Evolutionary conservation across 2,797 vertebrate species (phyloP).

Genomic region (Graptemys geographica): DNA sequence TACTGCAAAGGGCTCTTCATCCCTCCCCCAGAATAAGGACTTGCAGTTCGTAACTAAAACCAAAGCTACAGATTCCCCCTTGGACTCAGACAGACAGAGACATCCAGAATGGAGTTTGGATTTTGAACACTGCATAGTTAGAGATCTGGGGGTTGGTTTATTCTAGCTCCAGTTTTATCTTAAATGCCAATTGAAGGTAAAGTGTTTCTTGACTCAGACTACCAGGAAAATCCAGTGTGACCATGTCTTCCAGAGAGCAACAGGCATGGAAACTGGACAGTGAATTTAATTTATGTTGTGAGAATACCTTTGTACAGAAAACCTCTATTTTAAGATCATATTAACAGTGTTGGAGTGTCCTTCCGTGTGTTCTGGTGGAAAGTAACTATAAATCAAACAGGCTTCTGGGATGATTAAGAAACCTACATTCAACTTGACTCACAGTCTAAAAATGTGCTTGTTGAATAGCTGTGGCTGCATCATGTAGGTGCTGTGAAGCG

Average conservation of each 20-base stretch:
- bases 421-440: slow-evolving; percentile 67
- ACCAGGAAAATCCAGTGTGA: rapidly evolving
- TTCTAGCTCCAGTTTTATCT: not conserved
- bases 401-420: slow-evolving; percentile 55
- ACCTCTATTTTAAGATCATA: slow-evolving; percentile 36
- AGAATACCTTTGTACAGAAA: not conserved
- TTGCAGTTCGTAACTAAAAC: not conserved
- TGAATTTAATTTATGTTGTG: not conserved
- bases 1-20: not conserved
- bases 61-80: not conserved
- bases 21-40: not conserved
- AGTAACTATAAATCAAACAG: slow-evolving; percentile 43
- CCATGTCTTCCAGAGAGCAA: not conserved
- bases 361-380: slow-evolving; percentile 40
- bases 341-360: slow-evolving; percentile 25
- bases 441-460: slow-evolving; percentile 75
- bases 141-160: not conserved
- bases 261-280: not conserved
- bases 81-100: not conserved
- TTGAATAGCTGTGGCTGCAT: slow-evolving; percentile 54
- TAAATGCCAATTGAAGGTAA: not conserved
- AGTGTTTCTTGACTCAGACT: slow-evolving; percentile 10
- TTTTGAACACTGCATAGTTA: not conserved
- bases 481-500: slow-evolving; percentile 21
- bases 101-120: not conserved